Evolutionary conservation across 2,113 vertebrate species (phyloP).

Genomic region (Ia io): DNA sequence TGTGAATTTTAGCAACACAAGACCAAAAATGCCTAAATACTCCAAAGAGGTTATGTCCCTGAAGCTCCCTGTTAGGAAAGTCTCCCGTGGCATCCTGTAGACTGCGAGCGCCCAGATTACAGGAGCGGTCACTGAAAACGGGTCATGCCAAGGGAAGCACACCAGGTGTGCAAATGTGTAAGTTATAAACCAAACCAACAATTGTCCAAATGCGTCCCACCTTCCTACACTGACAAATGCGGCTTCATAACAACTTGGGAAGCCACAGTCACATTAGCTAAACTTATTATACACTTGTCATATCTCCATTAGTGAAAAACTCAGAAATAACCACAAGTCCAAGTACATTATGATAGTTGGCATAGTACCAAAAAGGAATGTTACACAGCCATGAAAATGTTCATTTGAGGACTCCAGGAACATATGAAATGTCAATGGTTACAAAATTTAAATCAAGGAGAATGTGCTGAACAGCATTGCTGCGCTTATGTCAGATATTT

Average conservation of each 20-base stretch:
- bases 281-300: background rate
- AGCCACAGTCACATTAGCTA: background rate
- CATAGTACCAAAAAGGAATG: background rate
- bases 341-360: background rate
- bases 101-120: background rate
- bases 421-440: background rate
- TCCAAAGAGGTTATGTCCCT: background rate
- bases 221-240: background rate
- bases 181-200: background rate
- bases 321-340: background rate
- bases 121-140: too few relatives aligned
- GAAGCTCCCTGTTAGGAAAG: background rate
- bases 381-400: background rate
- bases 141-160: accelerated
- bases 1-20: background rate
- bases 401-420: background rate
- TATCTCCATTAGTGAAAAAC: background rate
- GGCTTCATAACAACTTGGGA: background rate
- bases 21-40: too few relatives aligned
- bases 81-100: background rate
- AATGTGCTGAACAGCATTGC: accelerated
- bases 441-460: background rate
- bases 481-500: background rate
- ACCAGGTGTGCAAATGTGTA: too few relatives aligned
- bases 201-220: background rate